Percentiles rank a stretch among this genome's conserved stretches.
Conservation (phyloP, 2,797 vertebrate species). For the Bovichtus variegatus region DNA sequence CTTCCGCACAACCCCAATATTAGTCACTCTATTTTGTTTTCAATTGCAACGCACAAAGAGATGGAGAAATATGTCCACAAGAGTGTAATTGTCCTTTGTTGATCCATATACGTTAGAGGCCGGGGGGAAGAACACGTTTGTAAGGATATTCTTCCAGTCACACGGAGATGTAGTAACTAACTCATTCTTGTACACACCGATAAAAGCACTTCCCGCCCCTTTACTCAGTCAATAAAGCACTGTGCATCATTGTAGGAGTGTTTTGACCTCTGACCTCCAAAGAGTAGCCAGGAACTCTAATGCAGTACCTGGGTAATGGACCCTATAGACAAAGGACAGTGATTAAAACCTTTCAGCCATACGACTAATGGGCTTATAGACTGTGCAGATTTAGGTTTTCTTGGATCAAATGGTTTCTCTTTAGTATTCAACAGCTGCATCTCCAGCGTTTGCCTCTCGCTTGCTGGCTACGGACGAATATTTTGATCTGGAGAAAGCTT, state of each 20-base stretch:
- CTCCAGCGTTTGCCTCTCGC: conserved; percentile 37
- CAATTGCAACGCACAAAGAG: conserved; percentile 32
- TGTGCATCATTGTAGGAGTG: conserved; percentile 49
- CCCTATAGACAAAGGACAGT: conserved; percentile 60
- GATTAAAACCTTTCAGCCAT: conserved; percentile 68
- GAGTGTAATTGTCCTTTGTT: conserved; percentile 39
- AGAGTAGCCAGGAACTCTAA: conserved; percentile 57
- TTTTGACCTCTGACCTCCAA: conserved; percentile 66
- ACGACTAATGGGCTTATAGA: conserved; percentile 66
- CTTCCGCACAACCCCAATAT: conserved; percentile 42
- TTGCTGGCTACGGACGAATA: conserved; percentile 38
- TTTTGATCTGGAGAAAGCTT: conserved; percentile 65
- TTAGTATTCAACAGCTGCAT: conserved; percentile 58
- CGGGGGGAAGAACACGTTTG: conserved; percentile 9
- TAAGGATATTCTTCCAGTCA: conserved; percentile 3
- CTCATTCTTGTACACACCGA: conserved; percentile 13
- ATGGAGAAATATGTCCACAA: conserved; percentile 38
- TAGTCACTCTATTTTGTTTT: conserved; percentile 55
- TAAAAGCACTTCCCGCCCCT: conserved; percentile 51
- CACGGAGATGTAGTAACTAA: neutral
- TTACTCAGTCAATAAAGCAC: conserved; percentile 54
- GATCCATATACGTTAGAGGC: conserved; percentile 38
- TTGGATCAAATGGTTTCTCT: conserved; percentile 55
- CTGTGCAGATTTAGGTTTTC: conserved; percentile 62
- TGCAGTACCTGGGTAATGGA: conserved; percentile 71